phyloP scores from a whole-genome alignment of 2,888 invertebrate species.

The Lamellibrachia columna region DNA sequence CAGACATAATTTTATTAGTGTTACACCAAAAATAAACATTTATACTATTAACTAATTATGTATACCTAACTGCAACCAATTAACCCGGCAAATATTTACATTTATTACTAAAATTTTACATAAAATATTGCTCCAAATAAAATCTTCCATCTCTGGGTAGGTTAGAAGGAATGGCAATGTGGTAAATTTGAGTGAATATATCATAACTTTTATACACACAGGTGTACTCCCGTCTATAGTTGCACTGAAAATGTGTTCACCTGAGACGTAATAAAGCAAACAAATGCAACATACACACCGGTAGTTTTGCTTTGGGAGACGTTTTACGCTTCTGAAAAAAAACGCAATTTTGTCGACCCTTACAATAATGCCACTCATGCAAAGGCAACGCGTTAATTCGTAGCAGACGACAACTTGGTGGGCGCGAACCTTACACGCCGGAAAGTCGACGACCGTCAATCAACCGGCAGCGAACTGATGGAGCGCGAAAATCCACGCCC shows the following conservation, averaged over 20 bases:
- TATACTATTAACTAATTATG: neutral
- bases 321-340: neutral
- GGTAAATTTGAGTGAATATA: neutral
- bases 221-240: neutral
- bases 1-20: neutral
- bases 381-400: neutral
- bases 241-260: neutral
- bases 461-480: neutral
- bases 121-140: neutral
- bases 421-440: slow-evolving; percentile 10
- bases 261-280: neutral
- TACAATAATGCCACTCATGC: neutral
- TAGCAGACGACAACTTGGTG: neutral
- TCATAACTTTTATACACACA: neutral
- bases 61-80: neutral
- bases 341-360: neutral
- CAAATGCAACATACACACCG: neutral
- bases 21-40: neutral
- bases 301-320: no score
- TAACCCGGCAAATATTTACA: neutral
- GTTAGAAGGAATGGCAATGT: neutral
- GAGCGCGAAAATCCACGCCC: slow-evolving; percentile 16
- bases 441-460: neutral
- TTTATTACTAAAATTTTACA: neutral
- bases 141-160: neutral